phyloP scores from a whole-genome alignment of 2,888 invertebrate species.

The Periphyllus acericola region DNA sequence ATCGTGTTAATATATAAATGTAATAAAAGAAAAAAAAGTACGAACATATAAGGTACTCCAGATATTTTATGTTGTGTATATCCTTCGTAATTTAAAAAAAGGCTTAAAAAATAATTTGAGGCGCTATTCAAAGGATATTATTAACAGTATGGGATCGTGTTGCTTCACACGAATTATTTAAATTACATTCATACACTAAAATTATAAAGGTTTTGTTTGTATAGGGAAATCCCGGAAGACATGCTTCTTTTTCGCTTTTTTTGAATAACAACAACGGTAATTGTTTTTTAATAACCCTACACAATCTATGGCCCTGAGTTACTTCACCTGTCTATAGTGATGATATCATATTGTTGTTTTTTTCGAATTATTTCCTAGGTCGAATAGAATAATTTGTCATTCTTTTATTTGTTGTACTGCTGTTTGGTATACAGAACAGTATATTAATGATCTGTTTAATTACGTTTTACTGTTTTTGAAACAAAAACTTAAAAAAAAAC shows the following conservation, averaged over 20 bases:
- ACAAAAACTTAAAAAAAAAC: background rate
- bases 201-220: background rate
- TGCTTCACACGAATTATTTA: constrained; percentile 3
- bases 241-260: constrained; percentile 15
- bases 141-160: background rate
- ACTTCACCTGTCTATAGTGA: constrained; percentile 30
- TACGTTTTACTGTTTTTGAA: background rate
- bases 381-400: constrained; percentile 41
- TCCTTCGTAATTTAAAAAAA: too few species aligned
- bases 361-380: constrained; percentile 54
- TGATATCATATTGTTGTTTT: constrained; percentile 43
- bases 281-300: constrained; percentile 47
- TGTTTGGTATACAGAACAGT: background rate
- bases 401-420: background rate
- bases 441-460: background rate
- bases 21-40: too few species aligned
- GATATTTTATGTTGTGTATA: too few species aligned
- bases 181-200: background rate
- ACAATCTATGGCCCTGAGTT: constrained; percentile 40
- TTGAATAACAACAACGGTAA: constrained; percentile 36
- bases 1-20: too few species aligned
- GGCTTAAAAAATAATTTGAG: background rate
- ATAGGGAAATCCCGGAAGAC: constrained; percentile 31
- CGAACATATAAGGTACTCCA: too few species aligned
- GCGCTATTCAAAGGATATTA: background rate